phyloP scores from a whole-genome alignment of 2,113 vertebrate species.

The Tragulus kanchil region DNA sequence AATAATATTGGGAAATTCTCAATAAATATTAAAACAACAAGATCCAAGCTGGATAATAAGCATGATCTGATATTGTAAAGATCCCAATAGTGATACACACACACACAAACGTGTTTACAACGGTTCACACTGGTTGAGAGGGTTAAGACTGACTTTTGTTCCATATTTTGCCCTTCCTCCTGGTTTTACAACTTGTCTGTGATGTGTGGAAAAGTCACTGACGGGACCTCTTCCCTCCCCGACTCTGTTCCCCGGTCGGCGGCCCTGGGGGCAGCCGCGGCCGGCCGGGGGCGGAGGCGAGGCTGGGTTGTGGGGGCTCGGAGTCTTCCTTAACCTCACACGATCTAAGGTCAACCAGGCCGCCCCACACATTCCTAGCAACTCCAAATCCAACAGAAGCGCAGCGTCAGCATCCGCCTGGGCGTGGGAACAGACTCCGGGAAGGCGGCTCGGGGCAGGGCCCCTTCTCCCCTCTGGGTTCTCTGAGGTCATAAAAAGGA shows the following conservation, averaged over 20 bases:
- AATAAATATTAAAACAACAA: neutral
- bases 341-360: neutral
- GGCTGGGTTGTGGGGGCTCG: neutral
- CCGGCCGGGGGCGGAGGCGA: too few species aligned
- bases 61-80: neutral
- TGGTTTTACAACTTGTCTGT: neutral
- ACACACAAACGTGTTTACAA: neutral
- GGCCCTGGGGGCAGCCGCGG: too few species aligned
- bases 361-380: neutral
- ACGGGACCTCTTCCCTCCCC: neutral
- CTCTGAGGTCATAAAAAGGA: accelerated
- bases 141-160: neutral
- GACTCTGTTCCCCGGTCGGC: neutral
- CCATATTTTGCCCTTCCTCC: neutral
- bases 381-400: neutral
- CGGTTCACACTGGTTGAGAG: neutral
- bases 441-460: neutral
- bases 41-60: neutral
- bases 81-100: neutral
- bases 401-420: neutral
- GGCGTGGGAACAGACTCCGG: accelerated
- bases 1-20: slow-evolving; percentile 1
- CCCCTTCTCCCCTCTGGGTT: neutral
- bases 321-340: neutral
- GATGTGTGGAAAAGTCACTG: neutral